Base-by-base conservation (phyloP, 2,888 invertebrate genomes). In the Tinea semifulvella region DNA sequence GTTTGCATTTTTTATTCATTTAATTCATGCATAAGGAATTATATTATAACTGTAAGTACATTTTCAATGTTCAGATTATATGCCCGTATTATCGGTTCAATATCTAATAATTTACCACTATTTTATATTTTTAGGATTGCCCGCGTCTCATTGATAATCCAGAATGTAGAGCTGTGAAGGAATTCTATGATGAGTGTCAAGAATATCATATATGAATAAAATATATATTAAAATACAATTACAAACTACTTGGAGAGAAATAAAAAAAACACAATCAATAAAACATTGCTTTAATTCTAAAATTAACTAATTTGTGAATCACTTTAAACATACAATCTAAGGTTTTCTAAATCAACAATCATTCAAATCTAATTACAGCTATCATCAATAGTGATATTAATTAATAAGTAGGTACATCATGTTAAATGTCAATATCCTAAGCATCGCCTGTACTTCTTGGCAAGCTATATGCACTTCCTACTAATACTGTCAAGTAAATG, bases 401-500 rank as follows among this genome's bases (percentile, higher is more conserved):
- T 26, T 26, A 26, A 4, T n/a, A 11, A 26, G 11, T 26, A 26
- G 26, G 26, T 26, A 26, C 26, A 7, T 31, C 31, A 31, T 31
- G 31, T 31, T 14, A 13, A 31, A 31, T 31, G 27, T 27, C 11
- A 31, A 17, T 36, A 36, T 36, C 16, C 36, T 36, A 36, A 36
- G 16, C 17, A 43, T 20, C 18, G 31, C 43, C 20, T 43, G 31
- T 42, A 13, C 27, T 43, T 5, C 7, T 43, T 43, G 20, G 31
- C 53, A 54, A 60, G 54, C 55, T 56, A 61, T 60, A 58, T 62
- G 60, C 61, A 58, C 62, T 22, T 40, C 40, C 11, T 22, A 40
- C 40, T 40, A 79, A 79, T 77, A 77, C 76, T 77, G 77, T 74
- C 75, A 77, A 70, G 71, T 74, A 73, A 76, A 74, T 70, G 71